Conservation (phyloP, 2,888 invertebrate species). For the Malthinus flaveolus region DNA sequence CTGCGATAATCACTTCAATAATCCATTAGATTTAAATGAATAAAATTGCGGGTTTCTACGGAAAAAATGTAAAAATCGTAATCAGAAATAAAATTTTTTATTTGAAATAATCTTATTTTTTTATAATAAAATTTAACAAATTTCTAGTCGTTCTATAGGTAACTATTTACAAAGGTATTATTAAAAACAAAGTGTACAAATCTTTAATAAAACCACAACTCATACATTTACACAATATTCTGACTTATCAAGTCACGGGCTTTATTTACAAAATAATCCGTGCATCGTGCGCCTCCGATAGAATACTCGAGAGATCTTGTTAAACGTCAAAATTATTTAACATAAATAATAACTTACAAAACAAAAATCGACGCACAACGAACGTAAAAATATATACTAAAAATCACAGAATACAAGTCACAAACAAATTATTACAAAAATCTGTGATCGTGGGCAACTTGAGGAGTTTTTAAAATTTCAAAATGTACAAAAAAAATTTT, state of each 20-base stretch:
- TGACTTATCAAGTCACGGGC: constrained; percentile 30
- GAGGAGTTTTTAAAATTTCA: constrained; percentile 7
- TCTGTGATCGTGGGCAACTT: constrained; percentile 39
- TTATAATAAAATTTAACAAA: constrained; percentile 51
- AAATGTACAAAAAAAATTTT: constrained; percentile 13
- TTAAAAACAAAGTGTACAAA: constrained; percentile 49
- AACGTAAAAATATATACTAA: constrained; percentile 44
- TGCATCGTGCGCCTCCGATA: constrained; percentile 28
- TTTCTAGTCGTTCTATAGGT: constrained; percentile 47
- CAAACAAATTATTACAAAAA: constrained; percentile 43
- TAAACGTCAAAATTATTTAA: background rate
- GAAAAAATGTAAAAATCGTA: background rate
- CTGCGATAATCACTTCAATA: no score
- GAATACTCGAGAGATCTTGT: constrained; percentile 2
- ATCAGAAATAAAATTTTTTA: constrained; percentile 12
- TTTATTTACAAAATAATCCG: constrained; percentile 39
- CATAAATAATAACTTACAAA: constrained; percentile 2
- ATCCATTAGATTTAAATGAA: no score
- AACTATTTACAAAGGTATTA: constrained; percentile 50
- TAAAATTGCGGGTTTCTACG: no score
- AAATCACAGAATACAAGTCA: constrained; percentile 54
- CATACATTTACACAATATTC: constrained; percentile 28
- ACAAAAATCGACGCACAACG: constrained; percentile 13
- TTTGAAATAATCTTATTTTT: constrained; percentile 32
- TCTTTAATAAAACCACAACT: constrained; percentile 35